Evolutionary conservation across 2,888 invertebrate species (phyloP), one percentile per base, ranked within the genome.

Genomic region (Eubasilissa splendida): DNA sequence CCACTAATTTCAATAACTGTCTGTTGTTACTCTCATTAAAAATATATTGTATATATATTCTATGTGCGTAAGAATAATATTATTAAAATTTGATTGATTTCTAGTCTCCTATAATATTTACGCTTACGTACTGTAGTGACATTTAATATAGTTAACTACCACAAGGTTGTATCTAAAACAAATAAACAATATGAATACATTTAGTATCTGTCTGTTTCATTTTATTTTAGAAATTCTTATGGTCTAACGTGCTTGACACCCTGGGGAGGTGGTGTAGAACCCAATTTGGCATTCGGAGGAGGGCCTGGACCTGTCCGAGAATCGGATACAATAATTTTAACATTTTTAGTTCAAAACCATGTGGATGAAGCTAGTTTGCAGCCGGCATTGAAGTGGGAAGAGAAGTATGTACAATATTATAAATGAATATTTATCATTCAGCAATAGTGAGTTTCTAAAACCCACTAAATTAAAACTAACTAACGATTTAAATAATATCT

Each of bases 241-340:
- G 87, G 90, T 85, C 87, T 91, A 4, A 88, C 90, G 0, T 99
- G 99, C 87, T 88, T 97, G 80, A 95, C 95, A 0, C 90, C 93
- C 0, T 98, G 95, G 89, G 98, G 97, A 53, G 98, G 97, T 0
- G 97, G 97, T 1, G 91, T 97, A 9, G 93, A 96, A 84, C 96
- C 98, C 0, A 95, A 94, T 83, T 91, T 97, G 77, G 94, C 94
- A 0, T 91, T 98, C 58, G 98, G 97, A 50, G 98, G 96, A n/a
- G 91, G 91, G 56, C 87, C 87, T 0, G 88, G 87, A 5, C 87
- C 91, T 84, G 87, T 90, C 14, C 86, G 88, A 0, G 87, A 87
- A 22, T 91, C 91, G 0, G 88, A 90, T 79, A 89, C 91, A 0
- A 88, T 98, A 33, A 91, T 96, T 2, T 88, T 98, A 66, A 96